phyloP scores from a whole-genome alignment of 2,888 invertebrate species.

The Melanotus villosus region DNA sequence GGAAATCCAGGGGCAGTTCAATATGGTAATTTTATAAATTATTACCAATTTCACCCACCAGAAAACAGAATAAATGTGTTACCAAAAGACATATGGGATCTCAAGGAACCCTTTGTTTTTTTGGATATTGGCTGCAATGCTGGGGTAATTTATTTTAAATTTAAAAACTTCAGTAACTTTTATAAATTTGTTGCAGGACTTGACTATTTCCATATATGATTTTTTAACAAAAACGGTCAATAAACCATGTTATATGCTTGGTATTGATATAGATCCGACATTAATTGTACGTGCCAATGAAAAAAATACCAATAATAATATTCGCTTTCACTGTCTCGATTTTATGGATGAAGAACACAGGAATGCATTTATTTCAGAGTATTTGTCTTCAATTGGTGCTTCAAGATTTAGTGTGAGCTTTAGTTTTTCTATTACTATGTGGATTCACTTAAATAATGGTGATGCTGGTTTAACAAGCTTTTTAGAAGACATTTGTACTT shows the following conservation, averaged over 20 bases:
- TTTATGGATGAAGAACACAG: constrained; percentile 70
- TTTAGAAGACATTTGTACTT: constrained; percentile 71
- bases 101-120: constrained; percentile 65
- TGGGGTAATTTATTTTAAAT: constrained; percentile 70
- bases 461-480: constrained; percentile 80
- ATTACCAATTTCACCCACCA: constrained; percentile 85
- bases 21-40: constrained; percentile 90
- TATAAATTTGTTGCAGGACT: constrained; percentile 70
- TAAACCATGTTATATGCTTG: constrained; percentile 71
- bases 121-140: constrained; percentile 87
- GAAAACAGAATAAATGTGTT: constrained; percentile 77
- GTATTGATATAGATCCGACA: constrained; percentile 81
- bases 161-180: constrained; percentile 7
- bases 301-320: constrained; percentile 66
- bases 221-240: constrained; percentile 69
- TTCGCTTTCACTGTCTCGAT: constrained; percentile 75
- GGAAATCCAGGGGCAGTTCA: constrained; percentile 83
- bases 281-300: constrained; percentile 79
- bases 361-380: constrained; percentile 66
- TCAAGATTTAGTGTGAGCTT: constrained; percentile 78
- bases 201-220: constrained; percentile 74
- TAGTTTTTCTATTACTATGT: constrained; percentile 91
- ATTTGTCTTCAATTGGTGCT: constrained; percentile 67
- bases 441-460: constrained; percentile 90
- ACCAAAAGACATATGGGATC: constrained; percentile 69